phyloP scores from a whole-genome alignment of 2,113 vertebrate genomes.

The Phainopepla nitens region DNA sequence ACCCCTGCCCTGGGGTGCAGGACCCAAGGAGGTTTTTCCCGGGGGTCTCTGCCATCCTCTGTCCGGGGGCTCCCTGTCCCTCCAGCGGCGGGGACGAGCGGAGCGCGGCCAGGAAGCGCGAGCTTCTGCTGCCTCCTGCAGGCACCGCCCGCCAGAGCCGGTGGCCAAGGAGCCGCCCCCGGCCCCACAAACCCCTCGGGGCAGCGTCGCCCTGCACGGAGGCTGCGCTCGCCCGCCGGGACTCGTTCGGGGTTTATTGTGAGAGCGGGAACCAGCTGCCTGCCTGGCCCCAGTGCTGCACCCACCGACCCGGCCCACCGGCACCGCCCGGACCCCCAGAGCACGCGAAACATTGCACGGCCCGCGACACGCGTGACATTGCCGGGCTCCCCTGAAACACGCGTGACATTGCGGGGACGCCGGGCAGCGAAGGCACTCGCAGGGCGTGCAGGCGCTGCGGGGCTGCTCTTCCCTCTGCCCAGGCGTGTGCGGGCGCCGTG shows the following conservation, averaged over 20 bases:
- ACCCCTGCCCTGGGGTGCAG: too few relatives aligned
- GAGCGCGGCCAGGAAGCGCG: background rate
- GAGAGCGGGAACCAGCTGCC: background rate
- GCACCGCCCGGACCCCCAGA: background rate
- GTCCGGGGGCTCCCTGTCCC: background rate
- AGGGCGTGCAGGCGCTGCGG: accelerated
- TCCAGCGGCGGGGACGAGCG: background rate
- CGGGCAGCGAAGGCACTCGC: background rate
- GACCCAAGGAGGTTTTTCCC: background rate
- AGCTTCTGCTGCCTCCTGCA: conserved; percentile 46
- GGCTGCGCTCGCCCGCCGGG: background rate
- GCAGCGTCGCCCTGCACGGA: background rate
- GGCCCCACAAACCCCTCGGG: background rate
- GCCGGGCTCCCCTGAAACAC: background rate
- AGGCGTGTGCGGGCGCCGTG: background rate
- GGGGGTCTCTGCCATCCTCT: background rate
- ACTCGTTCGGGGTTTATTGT: background rate
- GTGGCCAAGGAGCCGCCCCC: background rate
- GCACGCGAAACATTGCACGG: accelerated
- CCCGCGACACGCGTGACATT: accelerated
- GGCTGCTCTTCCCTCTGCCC: background rate
- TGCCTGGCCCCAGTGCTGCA: background rate
- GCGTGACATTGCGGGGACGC: background rate
- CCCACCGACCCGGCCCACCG: background rate
- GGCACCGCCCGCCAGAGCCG: background rate